These are phyloP conservation scores for Lutjanus erythropterus DNA, from an alignment of 2,113 vertebrate genomes.

Conservation along the genomic window DNA sequence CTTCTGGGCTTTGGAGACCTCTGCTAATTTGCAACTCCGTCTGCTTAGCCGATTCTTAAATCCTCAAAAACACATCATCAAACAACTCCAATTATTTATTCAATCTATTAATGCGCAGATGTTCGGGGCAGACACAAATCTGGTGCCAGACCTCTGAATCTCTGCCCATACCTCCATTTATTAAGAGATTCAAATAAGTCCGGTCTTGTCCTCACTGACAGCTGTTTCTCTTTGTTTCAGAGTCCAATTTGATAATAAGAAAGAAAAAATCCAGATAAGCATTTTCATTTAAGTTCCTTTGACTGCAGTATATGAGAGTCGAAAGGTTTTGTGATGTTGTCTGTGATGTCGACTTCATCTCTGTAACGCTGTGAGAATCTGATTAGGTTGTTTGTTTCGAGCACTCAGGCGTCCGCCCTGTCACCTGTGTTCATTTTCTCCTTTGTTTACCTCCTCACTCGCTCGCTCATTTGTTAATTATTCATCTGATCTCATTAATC, in stretches of 20 bases:
- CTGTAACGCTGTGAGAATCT: not conserved
- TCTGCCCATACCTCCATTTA: not conserved
- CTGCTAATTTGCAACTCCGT: not conserved
- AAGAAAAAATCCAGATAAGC: not conserved
- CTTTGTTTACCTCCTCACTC: constrained; percentile 26
- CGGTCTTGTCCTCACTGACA: not conserved
- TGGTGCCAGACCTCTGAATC: not conserved
- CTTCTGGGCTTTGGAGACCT: not conserved
- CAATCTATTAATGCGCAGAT: not conserved
- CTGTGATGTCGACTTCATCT: not conserved
- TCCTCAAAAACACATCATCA: not conserved
- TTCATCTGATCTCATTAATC: constrained; percentile 46
- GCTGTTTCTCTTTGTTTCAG: not conserved
- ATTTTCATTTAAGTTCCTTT: not conserved
- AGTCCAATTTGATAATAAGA: not conserved
- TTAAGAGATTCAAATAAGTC: not conserved
- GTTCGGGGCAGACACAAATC: not conserved
- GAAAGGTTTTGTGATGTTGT: constrained; percentile 8
- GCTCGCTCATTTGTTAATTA: constrained; percentile 31
- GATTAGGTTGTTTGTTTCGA: constrained; percentile 29
- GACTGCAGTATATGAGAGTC: not conserved
- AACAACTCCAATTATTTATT: not conserved
- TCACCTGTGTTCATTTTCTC: constrained; percentile 52
- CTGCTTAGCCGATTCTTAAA: not conserved
- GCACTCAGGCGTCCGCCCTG: not conserved